These are phyloP conservation scores for Vicugna pacos DNA, from an alignment of 2,113 vertebrate species.

Conservation along the genomic window DNA sequence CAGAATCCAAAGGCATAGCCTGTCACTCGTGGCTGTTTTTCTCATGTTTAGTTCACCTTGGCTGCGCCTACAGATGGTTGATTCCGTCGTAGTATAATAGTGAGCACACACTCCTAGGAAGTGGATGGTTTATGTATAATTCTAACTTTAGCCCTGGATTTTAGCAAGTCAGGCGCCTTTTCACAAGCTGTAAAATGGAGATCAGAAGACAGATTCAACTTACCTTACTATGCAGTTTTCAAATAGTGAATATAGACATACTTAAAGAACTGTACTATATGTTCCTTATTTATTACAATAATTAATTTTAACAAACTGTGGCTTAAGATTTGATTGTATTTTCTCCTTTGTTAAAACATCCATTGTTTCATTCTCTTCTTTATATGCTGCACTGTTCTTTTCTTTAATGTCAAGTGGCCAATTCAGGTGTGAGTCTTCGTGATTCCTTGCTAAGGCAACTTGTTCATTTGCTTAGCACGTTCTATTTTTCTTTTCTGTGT, in stretches of 20 bases:
- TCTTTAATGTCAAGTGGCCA: neutral
- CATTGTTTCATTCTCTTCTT: neutral
- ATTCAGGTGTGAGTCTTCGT: neutral
- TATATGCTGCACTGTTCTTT: neutral
- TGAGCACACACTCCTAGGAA: neutral
- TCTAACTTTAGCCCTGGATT: neutral
- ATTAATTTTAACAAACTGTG: neutral
- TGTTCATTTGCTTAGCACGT: conserved; percentile 32
- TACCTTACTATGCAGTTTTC: neutral
- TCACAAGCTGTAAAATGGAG: neutral
- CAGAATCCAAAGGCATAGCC: neutral
- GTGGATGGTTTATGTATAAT: neutral
- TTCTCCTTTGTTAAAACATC: neutral
- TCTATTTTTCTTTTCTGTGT: conserved; percentile 24
- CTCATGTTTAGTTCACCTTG: neutral
- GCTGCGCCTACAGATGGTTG: neutral
- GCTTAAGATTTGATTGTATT: neutral
- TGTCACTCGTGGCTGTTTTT: neutral
- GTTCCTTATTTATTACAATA: neutral
- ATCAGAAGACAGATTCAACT: neutral
- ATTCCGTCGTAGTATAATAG: accelerated
- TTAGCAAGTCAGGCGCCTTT: neutral
- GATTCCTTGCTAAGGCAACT: neutral
- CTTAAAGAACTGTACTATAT: neutral
- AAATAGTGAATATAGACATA: neutral